Evolutionary conservation across 2,797 vertebrate genomes (phyloP).

Genomic region (Muscicapa striata): DNA sequence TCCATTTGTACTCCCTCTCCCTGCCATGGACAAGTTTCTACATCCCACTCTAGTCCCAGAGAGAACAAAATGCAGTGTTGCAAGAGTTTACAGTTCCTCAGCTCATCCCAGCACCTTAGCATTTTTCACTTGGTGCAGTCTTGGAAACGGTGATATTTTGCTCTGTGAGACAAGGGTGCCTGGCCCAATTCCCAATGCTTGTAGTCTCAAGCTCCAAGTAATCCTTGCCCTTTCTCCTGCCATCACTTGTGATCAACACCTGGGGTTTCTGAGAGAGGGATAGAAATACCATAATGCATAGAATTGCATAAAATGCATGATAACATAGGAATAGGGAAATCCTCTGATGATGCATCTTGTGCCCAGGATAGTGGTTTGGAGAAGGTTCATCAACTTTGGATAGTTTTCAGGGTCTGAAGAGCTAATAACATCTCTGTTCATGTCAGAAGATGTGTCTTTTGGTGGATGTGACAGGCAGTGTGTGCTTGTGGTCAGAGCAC

Average conservation of each 20-base stretch:
- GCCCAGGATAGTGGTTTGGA: conserved; percentile 34
- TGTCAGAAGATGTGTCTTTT: conserved; percentile 3
- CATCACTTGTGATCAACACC: background rate
- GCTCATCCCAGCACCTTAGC: background rate
- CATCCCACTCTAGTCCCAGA: background rate
- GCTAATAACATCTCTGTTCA: background rate
- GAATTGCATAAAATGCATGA: background rate
- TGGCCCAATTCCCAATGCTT: background rate
- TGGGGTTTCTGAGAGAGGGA: background rate
- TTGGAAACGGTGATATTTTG: background rate
- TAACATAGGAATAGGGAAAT: conserved; percentile 22
- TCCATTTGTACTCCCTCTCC: background rate
- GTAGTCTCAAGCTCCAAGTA: background rate
- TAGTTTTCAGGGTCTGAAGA: conserved; percentile 6
- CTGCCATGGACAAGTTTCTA: background rate
- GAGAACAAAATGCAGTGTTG: background rate
- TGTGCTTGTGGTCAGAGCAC: conserved; percentile 17
- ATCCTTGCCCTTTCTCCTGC: background rate
- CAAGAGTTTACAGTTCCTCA: background rate
- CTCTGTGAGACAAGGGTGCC: background rate
- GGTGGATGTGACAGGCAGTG: conserved; percentile 12
- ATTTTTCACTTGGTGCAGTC: background rate
- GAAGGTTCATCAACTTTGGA: background rate
- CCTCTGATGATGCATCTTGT: background rate
- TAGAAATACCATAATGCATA: background rate